phyloP scores from a whole-genome alignment of 1,140 invertebrate species.

The Yoshiicerus persimilis region DNA sequence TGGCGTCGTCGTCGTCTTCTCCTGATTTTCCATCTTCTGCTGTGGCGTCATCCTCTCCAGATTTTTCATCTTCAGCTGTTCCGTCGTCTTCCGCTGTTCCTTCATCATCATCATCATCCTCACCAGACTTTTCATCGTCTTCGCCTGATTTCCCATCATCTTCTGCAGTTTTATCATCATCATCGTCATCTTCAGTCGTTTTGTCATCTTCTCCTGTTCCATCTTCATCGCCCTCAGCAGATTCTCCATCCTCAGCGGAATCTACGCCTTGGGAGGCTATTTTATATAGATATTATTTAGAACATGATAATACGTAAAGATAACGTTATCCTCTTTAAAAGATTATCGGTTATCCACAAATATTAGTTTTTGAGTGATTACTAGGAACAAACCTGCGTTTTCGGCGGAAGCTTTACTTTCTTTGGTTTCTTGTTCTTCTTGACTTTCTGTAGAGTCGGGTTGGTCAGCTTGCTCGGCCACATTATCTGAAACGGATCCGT shows the following conservation, averaged over 20 bases:
- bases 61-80: slow-evolving; percentile 32
- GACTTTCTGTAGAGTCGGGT: slow-evolving; percentile 36
- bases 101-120: slow-evolving; percentile 30
- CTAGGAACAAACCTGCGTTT: neutral
- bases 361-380: too few species aligned
- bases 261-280: slow-evolving; percentile 2
- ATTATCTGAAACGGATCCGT: slow-evolving; percentile 42
- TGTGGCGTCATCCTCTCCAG: slow-evolving; percentile 19
- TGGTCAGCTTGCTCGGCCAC: slow-evolving; percentile 48
- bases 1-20: slow-evolving; percentile 37
- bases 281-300: neutral
- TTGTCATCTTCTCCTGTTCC: neutral
- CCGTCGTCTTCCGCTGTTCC: slow-evolving; percentile 26
- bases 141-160: neutral
- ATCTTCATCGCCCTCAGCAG: slow-evolving; percentile 19
- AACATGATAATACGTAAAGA: neutral
- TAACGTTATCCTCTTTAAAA: too few species aligned
- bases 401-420: slow-evolving; percentile 34
- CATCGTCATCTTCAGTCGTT: slow-evolving; percentile 27
- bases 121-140: slow-evolving; percentile 31
- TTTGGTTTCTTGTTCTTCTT: slow-evolving; percentile 37
- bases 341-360: too few species aligned
- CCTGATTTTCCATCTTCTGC: slow-evolving; percentile 30
- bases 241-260: slow-evolving; percentile 10
- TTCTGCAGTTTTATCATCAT: slow-evolving; percentile 7